A percentile compares a stretch with the other conserved stretches of the same genome.
These are phyloP conservation scores for Erythrolamprus reginae DNA, from an alignment of 2,113 vertebrate genomes.

Conservation along the genomic window DNA sequence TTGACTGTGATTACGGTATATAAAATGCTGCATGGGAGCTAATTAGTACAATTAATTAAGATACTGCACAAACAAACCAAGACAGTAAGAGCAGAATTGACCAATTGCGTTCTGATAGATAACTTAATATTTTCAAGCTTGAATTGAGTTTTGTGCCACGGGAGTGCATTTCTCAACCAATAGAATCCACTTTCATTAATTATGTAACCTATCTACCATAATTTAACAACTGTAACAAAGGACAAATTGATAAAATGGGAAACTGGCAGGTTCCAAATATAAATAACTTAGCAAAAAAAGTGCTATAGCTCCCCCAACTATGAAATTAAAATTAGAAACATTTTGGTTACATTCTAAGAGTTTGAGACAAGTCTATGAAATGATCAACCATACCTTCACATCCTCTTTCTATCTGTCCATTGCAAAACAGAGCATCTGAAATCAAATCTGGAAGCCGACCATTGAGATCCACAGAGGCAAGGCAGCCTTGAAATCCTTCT, in stretches of 20 bases:
- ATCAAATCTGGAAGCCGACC: slow-evolving; percentile 92
- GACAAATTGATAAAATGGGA: slow-evolving; percentile 25
- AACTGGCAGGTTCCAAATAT: background rate
- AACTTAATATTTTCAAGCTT: slow-evolving; percentile 26
- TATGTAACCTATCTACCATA: background rate
- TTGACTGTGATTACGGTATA: slow-evolving; percentile 13
- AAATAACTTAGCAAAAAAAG: slow-evolving; percentile 15
- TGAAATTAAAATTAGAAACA: background rate
- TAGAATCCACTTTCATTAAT: background rate
- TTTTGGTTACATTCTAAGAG: background rate
- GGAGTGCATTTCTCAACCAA: slow-evolving; percentile 1
- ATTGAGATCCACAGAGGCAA: slow-evolving; percentile 92
- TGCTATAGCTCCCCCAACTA: background rate
- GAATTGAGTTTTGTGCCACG: slow-evolving; percentile 14
- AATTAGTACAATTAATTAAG: slow-evolving; percentile 45
- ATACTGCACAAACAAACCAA: slow-evolving; percentile 33
- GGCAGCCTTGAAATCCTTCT: slow-evolving; percentile 94
- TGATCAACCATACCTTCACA: slow-evolving; percentile 84
- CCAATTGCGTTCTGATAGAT: slow-evolving; percentile 12
- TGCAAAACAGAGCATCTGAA: slow-evolving; percentile 91
- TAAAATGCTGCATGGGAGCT: slow-evolving; percentile 18
- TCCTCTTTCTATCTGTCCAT: slow-evolving; percentile 94
- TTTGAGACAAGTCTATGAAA: background rate
- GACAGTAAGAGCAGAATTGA: background rate
- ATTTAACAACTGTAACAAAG: slow-evolving; percentile 18